A percentile compares a stretch with the other conserved stretches of the same genome.
These are phyloP conservation scores for Ondatra zibethicus DNA, from an alignment of 2,113 vertebrate species.

Conservation along the genomic window DNA sequence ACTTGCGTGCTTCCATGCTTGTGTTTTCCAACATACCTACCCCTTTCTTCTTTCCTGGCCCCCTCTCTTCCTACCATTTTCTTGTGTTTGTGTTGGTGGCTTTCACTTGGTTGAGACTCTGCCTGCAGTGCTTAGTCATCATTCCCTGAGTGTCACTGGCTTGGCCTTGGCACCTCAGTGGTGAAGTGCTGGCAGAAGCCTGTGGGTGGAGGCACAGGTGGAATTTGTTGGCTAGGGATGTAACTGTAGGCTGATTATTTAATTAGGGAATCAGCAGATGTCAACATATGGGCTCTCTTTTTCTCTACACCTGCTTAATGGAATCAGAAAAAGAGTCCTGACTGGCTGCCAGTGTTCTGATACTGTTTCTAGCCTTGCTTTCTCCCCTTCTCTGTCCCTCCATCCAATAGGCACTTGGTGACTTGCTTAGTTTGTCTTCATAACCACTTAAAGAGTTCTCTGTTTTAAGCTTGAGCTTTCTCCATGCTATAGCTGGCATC, in stretches of 20 bases:
- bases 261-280: slow-evolving; percentile 41
- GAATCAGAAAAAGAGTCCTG: neutral
- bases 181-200: neutral
- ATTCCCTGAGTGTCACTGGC: slow-evolving; percentile 2
- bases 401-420: neutral
- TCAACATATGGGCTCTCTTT: slow-evolving; percentile 33
- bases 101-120: slow-evolving; percentile 14
- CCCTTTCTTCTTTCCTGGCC: neutral
- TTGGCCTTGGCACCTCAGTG: neutral
- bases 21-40: neutral
- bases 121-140: neutral
- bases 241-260: slow-evolving; percentile 20
- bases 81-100: slow-evolving; percentile 1
- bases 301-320: neutral
- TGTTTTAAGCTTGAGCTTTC: neutral
- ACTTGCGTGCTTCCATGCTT: neutral
- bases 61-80: neutral
- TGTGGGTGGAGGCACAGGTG: neutral
- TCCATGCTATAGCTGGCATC: neutral
- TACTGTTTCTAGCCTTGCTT: neutral
- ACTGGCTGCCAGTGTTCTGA: neutral
- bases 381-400: neutral
- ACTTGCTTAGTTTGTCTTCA: neutral
- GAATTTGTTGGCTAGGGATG: neutral
- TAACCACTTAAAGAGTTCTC: neutral